These are phyloP conservation scores for Platichthys flesus DNA, from an alignment of 2,113 vertebrate genomes.

Conservation along the genomic window DNA sequence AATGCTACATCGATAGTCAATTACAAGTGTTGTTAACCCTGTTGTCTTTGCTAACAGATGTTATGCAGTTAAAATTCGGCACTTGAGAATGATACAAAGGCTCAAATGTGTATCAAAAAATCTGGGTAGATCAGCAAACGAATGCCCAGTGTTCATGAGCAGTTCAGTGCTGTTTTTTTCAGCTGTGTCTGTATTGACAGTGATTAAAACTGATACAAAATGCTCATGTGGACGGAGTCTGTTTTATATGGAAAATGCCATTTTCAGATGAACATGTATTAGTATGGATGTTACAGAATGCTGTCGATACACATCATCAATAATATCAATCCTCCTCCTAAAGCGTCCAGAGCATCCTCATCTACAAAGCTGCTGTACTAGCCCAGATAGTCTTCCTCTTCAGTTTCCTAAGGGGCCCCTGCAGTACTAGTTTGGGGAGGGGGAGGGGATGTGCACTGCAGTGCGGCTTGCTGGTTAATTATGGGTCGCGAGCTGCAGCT, in stretches of 20 bases:
- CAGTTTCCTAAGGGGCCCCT: slow-evolving; percentile 64
- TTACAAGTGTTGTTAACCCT: too few species aligned
- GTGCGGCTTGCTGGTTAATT: slow-evolving; percentile 84
- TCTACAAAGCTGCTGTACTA: slow-evolving; percentile 8
- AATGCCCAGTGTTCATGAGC: too few species aligned
- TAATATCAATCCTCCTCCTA: slow-evolving; percentile 3
- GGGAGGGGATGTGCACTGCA: slow-evolving; percentile 65
- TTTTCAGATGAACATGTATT: too few species aligned
- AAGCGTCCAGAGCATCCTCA: slow-evolving; percentile 38
- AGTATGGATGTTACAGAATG: not conserved
- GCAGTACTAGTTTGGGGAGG: slow-evolving; percentile 55
- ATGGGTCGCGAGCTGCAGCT: slow-evolving; percentile 84
- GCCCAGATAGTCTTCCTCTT: slow-evolving; percentile 42
- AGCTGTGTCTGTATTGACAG: too few species aligned
- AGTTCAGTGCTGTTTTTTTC: too few species aligned
- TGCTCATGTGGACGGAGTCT: not conserved
- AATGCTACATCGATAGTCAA: too few species aligned
- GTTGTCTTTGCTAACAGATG: too few species aligned
- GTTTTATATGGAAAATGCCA: too few species aligned
- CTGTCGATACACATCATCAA: slow-evolving; percentile 27
- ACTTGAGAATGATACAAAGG: too few species aligned
- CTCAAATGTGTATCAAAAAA: too few species aligned
- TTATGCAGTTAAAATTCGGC: too few species aligned
- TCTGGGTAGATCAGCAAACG: too few species aligned
- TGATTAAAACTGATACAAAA: slow-evolving; percentile 17